A percentile compares a stretch with the other conserved stretches of the same genome.
phyloP scores from a whole-genome alignment of 2,888 invertebrate species.

The Macaria liturata region DNA sequence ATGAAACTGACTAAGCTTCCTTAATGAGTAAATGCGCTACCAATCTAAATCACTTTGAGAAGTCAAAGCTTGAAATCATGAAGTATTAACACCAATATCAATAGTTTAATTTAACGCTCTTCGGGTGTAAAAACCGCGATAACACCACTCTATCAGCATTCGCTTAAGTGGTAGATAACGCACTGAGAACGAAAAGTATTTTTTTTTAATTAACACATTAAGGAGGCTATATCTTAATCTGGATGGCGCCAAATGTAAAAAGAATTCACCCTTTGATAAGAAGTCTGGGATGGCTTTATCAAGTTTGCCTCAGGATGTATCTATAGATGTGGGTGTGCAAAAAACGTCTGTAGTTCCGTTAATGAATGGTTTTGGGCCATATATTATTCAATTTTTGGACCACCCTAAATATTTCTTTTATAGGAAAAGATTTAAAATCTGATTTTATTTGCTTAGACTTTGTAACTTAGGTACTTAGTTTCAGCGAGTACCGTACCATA shows the following conservation, averaged over 20 bases:
- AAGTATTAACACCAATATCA: conserved; percentile 41
- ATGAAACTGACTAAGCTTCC: too few species aligned
- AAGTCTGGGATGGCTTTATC: conserved; percentile 65
- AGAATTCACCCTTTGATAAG: conserved; percentile 73
- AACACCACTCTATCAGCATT: conserved; percentile 59
- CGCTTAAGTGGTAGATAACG: conserved; percentile 76
- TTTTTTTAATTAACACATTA: conserved; percentile 80
- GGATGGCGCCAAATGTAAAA: conserved; percentile 77
- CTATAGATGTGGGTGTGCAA: conserved; percentile 63
- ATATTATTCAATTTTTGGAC: conserved; percentile 52
- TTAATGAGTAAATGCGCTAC: not conserved
- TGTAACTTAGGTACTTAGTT: too few species aligned
- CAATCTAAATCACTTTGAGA: not conserved
- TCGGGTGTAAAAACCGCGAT: conserved; percentile 74
- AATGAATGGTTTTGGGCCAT: conserved; percentile 54
- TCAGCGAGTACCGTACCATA: too few species aligned
- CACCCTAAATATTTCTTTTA: conserved; percentile 47
- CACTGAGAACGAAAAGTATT: conserved; percentile 55
- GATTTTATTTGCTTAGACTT: too few species aligned
- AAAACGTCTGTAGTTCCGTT: conserved; percentile 61
- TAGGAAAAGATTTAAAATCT: too few species aligned
- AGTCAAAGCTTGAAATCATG: conserved; percentile 24
- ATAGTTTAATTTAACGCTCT: conserved; percentile 64
- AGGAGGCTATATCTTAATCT: conserved; percentile 78
- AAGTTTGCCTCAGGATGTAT: conserved; percentile 59